Evolutionary conservation across 1,140 invertebrate species (phyloP).

Genomic region (Pseudomyrmex flavicornis): DNA sequence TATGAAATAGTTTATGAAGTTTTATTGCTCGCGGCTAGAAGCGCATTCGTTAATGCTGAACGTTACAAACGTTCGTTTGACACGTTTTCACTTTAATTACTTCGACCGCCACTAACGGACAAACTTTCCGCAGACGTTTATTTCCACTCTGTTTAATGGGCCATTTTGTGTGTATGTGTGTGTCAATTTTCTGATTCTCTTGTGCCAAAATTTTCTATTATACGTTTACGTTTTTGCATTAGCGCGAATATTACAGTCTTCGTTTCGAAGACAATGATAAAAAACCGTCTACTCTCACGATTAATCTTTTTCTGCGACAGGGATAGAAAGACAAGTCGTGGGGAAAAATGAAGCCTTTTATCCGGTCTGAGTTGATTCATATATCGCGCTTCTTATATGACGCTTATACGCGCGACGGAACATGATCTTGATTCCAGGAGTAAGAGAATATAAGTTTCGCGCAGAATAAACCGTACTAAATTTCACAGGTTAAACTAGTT

Average conservation of each 20-base stretch:
- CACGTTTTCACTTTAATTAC: conserved; percentile 62
- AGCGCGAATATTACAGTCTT: not conserved
- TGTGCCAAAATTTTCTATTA: conserved; percentile 41
- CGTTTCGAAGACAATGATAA: not conserved
- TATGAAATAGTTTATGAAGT: conserved; percentile 63
- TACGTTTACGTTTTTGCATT: not conserved
- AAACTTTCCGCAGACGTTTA: conserved; percentile 52
- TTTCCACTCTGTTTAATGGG: conserved; percentile 51
- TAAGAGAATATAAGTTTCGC: conserved; percentile 55
- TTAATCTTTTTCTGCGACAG: no score
- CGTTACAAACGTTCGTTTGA: conserved; percentile 56
- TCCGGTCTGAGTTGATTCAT: not conserved
- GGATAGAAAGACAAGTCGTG: no score
- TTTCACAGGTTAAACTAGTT: conserved; percentile 59
- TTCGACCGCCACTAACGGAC: conserved; percentile 57
- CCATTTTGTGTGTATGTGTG: conserved; percentile 10
- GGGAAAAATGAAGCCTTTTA: no score
- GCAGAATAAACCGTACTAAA: conserved; percentile 53
- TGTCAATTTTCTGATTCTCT: conserved; percentile 50
- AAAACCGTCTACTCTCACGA: no score
- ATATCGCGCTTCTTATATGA: not conserved
- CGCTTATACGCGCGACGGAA: not conserved
- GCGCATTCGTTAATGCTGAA: conserved; percentile 58
- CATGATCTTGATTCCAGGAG: conserved; percentile 18
- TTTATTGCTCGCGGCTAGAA: conserved; percentile 52